phyloP scores from a whole-genome alignment of 2,888 invertebrate species.

The Noctua pronuba region DNA sequence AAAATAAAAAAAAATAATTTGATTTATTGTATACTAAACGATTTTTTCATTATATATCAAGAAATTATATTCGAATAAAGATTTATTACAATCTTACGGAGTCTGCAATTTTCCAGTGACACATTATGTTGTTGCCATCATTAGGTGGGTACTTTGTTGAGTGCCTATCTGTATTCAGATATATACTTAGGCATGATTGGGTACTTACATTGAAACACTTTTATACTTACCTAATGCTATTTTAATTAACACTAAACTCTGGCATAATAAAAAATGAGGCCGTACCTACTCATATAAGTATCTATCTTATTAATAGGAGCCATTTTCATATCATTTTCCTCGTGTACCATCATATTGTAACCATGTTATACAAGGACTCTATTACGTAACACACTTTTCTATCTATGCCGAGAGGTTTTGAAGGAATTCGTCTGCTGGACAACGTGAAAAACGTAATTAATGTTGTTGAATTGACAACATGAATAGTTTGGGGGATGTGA shows the following conservation, averaged over 20 bases:
- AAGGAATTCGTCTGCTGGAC: not conserved
- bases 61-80: no score
- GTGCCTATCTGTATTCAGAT: not conserved
- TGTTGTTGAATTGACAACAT: not conserved
- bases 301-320: not conserved
- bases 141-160: not conserved
- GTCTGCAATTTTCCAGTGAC: no score
- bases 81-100: no score
- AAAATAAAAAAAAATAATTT: no score
- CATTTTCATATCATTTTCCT: conserved; percentile 5
- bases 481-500: not conserved
- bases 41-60: no score
- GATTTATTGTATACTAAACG: no score
- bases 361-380: not conserved
- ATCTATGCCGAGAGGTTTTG: not conserved
- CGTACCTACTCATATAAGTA: not conserved
- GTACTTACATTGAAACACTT: not conserved
- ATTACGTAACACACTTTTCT: not conserved
- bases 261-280: not conserved
- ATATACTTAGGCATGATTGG: not conserved
- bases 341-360: not conserved
- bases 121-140: not conserved
- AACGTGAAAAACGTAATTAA: not conserved
- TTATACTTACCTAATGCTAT: not conserved
- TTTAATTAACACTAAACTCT: not conserved